These are phyloP conservation scores for Brachyrhaphis roseni DNA, from an alignment of 2,797 vertebrate species.

Conservation along the genomic window DNA sequence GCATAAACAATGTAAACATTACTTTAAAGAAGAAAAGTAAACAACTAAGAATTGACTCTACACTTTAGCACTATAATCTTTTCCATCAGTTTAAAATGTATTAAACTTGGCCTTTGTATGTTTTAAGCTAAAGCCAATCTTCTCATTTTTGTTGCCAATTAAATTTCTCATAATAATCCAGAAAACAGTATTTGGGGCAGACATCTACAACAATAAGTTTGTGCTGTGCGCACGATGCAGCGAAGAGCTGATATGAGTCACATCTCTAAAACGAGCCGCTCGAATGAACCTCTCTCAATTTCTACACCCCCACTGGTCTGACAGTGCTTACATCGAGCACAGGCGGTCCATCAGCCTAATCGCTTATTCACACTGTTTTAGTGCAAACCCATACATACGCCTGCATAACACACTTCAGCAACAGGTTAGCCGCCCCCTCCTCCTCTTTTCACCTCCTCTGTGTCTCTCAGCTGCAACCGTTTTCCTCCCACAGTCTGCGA, in stretches of 20 bases:
- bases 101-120: not conserved
- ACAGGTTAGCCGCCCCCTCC: constrained; percentile 45
- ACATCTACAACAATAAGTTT: constrained; percentile 62
- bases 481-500: constrained; percentile 35
- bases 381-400: constrained; percentile 37
- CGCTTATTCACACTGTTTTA: constrained; percentile 63
- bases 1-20: not conserved
- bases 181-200: constrained; percentile 53
- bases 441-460: not conserved
- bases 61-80: not conserved
- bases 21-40: not conserved
- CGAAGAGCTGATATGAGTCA: constrained; percentile 71
- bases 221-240: constrained; percentile 58
- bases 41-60: not conserved
- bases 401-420: constrained; percentile 35
- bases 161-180: constrained; percentile 42
- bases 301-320: constrained; percentile 73
- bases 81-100: not conserved
- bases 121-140: constrained; percentile 21
- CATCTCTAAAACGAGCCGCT: constrained; percentile 71
- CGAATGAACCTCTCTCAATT: constrained; percentile 74
- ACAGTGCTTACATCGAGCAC: constrained; percentile 64
- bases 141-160: constrained; percentile 35
- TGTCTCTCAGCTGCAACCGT: constrained; percentile 9
- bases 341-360: constrained; percentile 71